Evolutionary conservation across 2,113 vertebrate species (phyloP).

Genomic region (Gymnobelideus leadbeateri): DNA sequence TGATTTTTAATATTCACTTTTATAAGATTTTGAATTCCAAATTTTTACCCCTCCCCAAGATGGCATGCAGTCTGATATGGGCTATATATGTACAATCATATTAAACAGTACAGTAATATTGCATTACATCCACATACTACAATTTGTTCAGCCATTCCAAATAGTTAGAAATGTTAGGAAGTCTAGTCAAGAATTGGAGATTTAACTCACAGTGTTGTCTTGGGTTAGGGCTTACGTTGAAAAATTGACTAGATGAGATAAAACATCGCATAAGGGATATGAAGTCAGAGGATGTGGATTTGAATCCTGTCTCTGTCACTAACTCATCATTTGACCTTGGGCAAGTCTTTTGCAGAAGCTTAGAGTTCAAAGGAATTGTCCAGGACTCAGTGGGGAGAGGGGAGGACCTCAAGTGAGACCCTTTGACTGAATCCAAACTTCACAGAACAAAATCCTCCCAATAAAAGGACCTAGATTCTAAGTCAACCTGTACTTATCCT

Average conservation of each 20-base stretch:
- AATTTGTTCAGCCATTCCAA: neutral
- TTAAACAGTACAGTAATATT: neutral
- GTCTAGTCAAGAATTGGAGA: neutral
- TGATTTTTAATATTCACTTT: no score
- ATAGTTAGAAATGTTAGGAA: neutral
- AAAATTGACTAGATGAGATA: neutral
- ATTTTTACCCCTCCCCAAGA: no score
- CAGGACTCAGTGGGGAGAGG: no score
- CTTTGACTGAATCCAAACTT: no score
- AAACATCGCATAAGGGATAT: neutral
- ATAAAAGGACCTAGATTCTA: no score
- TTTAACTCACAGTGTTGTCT: neutral
- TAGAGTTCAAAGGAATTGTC: neutral
- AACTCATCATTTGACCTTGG: neutral
- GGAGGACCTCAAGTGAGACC: no score
- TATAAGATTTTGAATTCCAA: no score
- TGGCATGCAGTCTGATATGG: no score
- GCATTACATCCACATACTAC: neutral
- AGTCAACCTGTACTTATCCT: neutral
- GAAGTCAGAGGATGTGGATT: neutral
- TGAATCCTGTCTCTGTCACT: neutral
- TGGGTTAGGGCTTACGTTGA: neutral
- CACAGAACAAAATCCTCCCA: no score
- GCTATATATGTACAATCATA: no score
- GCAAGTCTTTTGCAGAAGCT: neutral